Percentiles rank a stretch among this genome's conserved stretches.
Evolutionary conservation across 2,797 vertebrate species (phyloP).

Genomic region (Eremophila alpestris): DNA sequence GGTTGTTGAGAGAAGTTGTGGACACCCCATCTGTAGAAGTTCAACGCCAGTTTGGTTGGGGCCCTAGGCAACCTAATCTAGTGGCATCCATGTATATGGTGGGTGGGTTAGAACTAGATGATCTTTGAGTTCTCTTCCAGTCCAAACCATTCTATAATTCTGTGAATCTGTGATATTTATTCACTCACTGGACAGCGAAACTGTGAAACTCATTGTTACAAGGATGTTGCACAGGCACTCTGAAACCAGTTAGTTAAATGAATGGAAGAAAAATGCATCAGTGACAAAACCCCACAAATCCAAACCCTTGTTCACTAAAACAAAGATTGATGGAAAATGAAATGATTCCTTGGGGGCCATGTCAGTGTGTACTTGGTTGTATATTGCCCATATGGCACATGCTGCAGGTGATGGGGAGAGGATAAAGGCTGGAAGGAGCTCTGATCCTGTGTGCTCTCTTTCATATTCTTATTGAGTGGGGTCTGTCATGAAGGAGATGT

Average conservation of each 20-base stretch:
- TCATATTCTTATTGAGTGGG: neutral
- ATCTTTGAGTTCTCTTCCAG: neutral
- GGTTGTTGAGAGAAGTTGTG: neutral
- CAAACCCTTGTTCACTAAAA: neutral
- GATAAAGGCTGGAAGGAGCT: neutral
- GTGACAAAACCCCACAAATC: neutral
- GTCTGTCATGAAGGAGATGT: neutral
- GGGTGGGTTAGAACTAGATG: fast-evolving
- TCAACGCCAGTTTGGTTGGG: neutral
- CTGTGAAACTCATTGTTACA: neutral
- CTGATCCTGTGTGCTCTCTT: neutral
- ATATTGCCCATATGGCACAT: neutral
- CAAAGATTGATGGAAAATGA: neutral
- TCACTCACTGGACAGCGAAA: neutral
- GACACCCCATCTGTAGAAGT: fast-evolving
- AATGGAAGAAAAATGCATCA: neutral
- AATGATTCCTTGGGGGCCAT: neutral
- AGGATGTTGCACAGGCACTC: neutral
- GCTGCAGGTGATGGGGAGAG: neutral
- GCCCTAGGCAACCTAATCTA: neutral
- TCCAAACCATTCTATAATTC: neutral
- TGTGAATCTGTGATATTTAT: neutral
- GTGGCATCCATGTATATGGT: neutral
- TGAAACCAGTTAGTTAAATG: neutral
- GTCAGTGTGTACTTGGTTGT: fast-evolving